phyloP scores from a whole-genome alignment of 1,140 invertebrate species.

The Melipona quadrifasciata region DNA sequence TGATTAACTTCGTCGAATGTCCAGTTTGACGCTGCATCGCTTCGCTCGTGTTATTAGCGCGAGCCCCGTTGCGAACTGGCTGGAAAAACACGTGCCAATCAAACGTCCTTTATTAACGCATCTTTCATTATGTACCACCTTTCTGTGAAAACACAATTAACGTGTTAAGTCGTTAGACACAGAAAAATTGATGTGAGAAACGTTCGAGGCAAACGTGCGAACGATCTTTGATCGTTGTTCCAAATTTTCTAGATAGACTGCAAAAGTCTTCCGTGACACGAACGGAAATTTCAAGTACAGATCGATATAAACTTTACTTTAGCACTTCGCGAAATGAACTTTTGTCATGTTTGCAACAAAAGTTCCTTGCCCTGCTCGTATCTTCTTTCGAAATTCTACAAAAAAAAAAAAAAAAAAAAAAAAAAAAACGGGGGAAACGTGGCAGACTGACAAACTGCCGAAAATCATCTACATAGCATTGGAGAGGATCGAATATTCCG shows the following conservation, averaged over 20 bases:
- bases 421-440: background rate
- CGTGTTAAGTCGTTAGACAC: too few species aligned
- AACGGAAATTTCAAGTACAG: background rate
- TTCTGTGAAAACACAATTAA: background rate
- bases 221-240: too few species aligned
- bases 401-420: background rate
- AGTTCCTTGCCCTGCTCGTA: background rate
- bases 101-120: background rate
- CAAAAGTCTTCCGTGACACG: too few species aligned
- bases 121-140: background rate
- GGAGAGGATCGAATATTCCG: conserved; percentile 55
- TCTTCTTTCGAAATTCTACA: background rate
- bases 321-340: background rate
- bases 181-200: background rate
- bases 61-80: background rate
- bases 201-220: background rate
- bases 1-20: conserved; percentile 40
- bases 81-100: background rate
- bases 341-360: background rate
- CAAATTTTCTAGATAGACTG: background rate
- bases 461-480: background rate
- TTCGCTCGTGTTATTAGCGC: background rate
- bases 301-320: background rate
- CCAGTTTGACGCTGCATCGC: background rate
- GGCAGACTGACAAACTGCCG: too few species aligned